Evolutionary conservation across 2,113 vertebrate species (phyloP).

Genomic region (Acrocephalus arundinaceus): DNA sequence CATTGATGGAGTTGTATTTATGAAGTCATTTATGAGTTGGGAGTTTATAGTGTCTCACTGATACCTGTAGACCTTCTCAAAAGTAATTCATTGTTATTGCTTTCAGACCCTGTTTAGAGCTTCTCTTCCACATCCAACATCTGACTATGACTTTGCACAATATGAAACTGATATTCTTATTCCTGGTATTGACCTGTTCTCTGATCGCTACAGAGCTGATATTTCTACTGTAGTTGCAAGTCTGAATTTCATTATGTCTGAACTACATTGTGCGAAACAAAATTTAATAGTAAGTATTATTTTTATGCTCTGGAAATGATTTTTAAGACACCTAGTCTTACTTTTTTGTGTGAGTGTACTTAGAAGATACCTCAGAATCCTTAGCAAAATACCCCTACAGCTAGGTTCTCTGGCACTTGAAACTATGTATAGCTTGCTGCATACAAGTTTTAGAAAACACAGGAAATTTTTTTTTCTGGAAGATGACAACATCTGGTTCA

Average conservation of each 20-base stretch:
- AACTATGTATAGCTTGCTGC: not conserved
- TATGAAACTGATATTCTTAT: slow-evolving; percentile 80
- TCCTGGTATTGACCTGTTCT: slow-evolving; percentile 89
- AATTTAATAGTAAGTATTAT: slow-evolving; percentile 81
- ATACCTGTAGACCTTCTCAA: not conserved
- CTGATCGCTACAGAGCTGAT: slow-evolving; percentile 79
- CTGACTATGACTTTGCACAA: slow-evolving; percentile 80
- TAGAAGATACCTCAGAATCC: not conserved
- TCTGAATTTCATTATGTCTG: slow-evolving; percentile 84
- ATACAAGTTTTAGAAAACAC: not conserved
- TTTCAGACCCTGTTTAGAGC: slow-evolving; percentile 84
- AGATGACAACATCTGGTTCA: not conserved
- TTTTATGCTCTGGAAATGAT: not conserved
- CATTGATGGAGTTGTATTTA: not conserved
- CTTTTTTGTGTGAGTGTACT: not conserved
- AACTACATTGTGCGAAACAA: slow-evolving; percentile 83
- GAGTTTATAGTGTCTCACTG: not conserved
- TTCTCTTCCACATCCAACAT: slow-evolving; percentile 82
- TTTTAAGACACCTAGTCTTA: not conserved
- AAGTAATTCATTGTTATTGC: not conserved
- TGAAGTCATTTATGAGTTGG: not conserved
- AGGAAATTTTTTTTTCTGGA: not conserved
- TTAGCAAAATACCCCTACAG: not conserved
- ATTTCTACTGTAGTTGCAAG: slow-evolving; percentile 78
- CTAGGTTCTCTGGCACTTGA: not conserved